These are phyloP conservation scores for Elanoides forficatus DNA, from an alignment of 2,113 vertebrate species.

Conservation along the genomic window DNA sequence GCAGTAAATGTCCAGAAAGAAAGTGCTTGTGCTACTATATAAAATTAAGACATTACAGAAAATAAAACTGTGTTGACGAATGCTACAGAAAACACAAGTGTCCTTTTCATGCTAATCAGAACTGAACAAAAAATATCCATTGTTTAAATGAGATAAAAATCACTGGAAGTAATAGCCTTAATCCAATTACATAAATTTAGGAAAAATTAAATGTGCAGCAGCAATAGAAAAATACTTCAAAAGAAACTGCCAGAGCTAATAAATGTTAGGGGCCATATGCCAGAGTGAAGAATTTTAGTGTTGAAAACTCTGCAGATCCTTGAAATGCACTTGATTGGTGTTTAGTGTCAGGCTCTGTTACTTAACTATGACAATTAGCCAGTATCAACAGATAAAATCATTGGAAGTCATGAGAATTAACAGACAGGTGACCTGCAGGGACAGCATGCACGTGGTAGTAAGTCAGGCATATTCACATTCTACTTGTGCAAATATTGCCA, in stretches of 20 bases:
- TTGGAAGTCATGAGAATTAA: neutral
- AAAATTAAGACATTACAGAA: neutral
- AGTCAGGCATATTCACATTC: neutral
- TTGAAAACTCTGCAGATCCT: neutral
- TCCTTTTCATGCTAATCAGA: neutral
- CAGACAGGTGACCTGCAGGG: neutral
- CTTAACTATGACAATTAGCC: neutral
- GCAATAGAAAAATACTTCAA: neutral
- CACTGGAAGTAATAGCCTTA: neutral
- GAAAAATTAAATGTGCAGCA: neutral
- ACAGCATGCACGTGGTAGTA: neutral
- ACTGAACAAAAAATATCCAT: neutral
- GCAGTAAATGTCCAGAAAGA: neutral
- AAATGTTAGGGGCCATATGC: neutral
- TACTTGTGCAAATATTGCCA: neutral
- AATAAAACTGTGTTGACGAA: neutral
- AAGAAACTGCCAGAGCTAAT: neutral
- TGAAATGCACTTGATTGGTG: neutral
- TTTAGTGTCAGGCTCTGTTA: neutral
- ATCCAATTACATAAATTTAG: neutral
- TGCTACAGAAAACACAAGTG: neutral
- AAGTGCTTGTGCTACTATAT: neutral
- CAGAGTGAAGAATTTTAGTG: neutral
- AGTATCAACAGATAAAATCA: neutral
- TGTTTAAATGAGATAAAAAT: neutral